A percentile compares a stretch with the other conserved stretches of the same genome.
Conservation (phyloP, 1,140 invertebrate genomes). For the Dendroctonus valens region DNA sequence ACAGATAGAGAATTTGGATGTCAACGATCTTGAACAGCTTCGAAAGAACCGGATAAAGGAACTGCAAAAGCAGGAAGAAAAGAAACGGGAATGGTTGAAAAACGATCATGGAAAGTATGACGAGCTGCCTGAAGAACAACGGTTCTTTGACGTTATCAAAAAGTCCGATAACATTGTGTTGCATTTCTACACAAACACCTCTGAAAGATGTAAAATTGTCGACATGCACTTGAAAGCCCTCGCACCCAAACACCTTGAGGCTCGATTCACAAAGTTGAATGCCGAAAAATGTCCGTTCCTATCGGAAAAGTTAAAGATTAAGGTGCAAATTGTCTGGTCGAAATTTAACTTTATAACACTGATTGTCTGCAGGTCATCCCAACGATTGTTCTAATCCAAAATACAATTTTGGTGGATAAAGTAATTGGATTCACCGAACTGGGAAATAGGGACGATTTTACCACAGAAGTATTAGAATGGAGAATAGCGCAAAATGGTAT, state of each 20-base stretch:
- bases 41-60: constrained; percentile 75
- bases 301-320: constrained; percentile 80
- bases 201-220: constrained; percentile 84
- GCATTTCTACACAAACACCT: constrained; percentile 84
- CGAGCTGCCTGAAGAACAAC: constrained; percentile 87
- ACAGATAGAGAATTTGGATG: constrained; percentile 76
- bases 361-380: constrained; percentile 52
- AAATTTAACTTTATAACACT: not conserved
- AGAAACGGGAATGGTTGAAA: constrained; percentile 75
- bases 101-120: constrained; percentile 91
- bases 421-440: constrained; percentile 94
- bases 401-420: constrained; percentile 86
- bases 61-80: constrained; percentile 79
- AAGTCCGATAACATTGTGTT: constrained; percentile 91
- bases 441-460: constrained; percentile 92
- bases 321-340: constrained; percentile 54
- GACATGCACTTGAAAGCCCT: constrained; percentile 90
- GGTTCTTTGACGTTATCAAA: constrained; percentile 91
- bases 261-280: constrained; percentile 88
- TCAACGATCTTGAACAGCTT: constrained; percentile 84
- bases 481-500: constrained; percentile 69
- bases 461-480: constrained; percentile 92
- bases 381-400: constrained; percentile 80
- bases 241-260: constrained; percentile 86
- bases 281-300: constrained; percentile 90